Conservation (phyloP, 2,888 invertebrate genomes). For the Euclidia mi region DNA sequence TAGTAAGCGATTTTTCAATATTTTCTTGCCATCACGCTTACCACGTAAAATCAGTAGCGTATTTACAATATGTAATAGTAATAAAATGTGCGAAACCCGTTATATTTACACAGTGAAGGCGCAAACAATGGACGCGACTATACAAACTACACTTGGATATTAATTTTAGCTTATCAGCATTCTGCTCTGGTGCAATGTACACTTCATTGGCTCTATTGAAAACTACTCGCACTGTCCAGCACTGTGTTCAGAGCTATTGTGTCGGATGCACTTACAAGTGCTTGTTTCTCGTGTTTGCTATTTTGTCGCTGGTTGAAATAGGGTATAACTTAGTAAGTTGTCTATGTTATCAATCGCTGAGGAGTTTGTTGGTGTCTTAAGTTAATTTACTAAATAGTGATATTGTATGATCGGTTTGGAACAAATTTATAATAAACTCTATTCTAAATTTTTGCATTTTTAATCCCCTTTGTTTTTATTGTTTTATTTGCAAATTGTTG, state of each 20-base stretch:
- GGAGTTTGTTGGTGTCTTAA: too few relatives aligned
- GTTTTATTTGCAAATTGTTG: too few relatives aligned
- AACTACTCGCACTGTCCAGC: slow-evolving; percentile 22
- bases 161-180: slow-evolving; percentile 51
- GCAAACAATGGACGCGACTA: slow-evolving; percentile 26
- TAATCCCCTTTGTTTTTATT: too few relatives aligned
- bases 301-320: background rate
- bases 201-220: slow-evolving; percentile 54
- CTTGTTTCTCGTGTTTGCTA: background rate
- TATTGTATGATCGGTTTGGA: too few relatives aligned
- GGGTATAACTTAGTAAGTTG: too few relatives aligned
- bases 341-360: too few relatives aligned
- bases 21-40: background rate
- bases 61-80: slow-evolving; percentile 9
- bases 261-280: slow-evolving; percentile 4
- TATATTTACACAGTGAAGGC: slow-evolving; percentile 19
- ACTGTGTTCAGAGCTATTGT: slow-evolving; percentile 12
- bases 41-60: background rate
- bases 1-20: too few relatives aligned
- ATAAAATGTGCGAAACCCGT: slow-evolving; percentile 13
- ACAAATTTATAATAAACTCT: too few relatives aligned
- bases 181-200: slow-evolving; percentile 49
- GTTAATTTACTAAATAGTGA: too few relatives aligned
- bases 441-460: too few relatives aligned
- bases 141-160: slow-evolving; percentile 38